These are phyloP conservation scores for Acromyrmex echinatior DNA, from an alignment of 1,140 invertebrate species.

Conservation along the genomic window DNA sequence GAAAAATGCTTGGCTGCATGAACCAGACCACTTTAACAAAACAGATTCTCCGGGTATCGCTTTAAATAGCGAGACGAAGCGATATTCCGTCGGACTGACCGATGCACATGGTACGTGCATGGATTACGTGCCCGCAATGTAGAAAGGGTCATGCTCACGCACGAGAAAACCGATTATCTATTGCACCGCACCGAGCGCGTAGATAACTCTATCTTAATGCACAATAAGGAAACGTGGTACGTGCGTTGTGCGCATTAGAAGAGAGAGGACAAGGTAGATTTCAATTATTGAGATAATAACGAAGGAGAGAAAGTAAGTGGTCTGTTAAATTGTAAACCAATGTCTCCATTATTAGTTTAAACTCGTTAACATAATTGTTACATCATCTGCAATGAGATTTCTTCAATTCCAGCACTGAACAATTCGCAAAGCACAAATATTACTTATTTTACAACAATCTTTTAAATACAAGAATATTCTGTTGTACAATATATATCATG, in stretches of 20 bases:
- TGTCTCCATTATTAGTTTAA: conserved; percentile 12
- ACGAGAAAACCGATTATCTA: conserved; percentile 63
- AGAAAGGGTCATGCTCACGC: conserved; percentile 39
- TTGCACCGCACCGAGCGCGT: conserved; percentile 24
- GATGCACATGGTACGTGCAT: conserved; percentile 27
- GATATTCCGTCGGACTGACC: conserved; percentile 38
- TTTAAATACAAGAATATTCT: neutral
- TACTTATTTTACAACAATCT: neutral
- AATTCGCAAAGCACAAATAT: neutral
- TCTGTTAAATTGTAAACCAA: neutral
- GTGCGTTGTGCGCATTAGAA: conserved; percentile 30
- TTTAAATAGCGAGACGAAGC: conserved; percentile 44
- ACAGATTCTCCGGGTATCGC: neutral
- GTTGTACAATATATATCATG: neutral
- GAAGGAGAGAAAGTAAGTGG: conserved; percentile 4
- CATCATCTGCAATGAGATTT: neutral
- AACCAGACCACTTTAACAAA: neutral
- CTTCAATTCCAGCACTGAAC: neutral
- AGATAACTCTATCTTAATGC: conserved; percentile 44
- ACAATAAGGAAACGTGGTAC: conserved; percentile 48
- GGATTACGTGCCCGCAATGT: conserved; percentile 33
- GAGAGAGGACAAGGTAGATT: neutral
- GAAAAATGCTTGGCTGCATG: conserved; percentile 3
- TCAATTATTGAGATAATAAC: conserved; percentile 32
- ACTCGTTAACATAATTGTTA: neutral